A percentile compares a stretch with the other conserved stretches of the same genome.
phyloP scores from a whole-genome alignment of 2,888 invertebrate genomes.

The Rotaria magnacalcarata region DNA sequence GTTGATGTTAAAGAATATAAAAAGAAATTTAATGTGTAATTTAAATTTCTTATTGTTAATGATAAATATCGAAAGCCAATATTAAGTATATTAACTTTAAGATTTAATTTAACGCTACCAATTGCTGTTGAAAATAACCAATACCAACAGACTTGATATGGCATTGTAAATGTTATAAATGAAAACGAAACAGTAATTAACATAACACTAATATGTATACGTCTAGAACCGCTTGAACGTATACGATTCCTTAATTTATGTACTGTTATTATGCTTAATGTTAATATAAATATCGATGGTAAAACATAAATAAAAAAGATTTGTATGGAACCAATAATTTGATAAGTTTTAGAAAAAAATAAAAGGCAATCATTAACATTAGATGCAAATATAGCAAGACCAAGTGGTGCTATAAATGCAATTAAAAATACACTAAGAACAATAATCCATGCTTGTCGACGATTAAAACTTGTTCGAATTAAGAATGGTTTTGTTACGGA shows the following conservation, averaged over 20 bases:
- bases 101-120: background rate
- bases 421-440: conserved; percentile 8
- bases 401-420: conserved; percentile 20
- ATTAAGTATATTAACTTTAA: conserved; percentile 23
- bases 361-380: background rate
- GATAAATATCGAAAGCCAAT: conserved; percentile 36
- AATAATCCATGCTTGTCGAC: conserved; percentile 32
- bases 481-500: conserved; percentile 23
- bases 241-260: conserved; percentile 16
- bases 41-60: conserved; percentile 28
- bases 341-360: conserved; percentile 10
- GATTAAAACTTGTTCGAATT: conserved; percentile 34
- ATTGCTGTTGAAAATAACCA: conserved; percentile 11
- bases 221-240: background rate
- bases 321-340: conserved; percentile 25
- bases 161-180: conserved; percentile 36
- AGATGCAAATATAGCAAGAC: background rate
- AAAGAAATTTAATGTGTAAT: conserved; percentile 28
- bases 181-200: conserved; percentile 31
- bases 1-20: conserved; percentile 7
- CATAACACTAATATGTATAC: conserved; percentile 26
- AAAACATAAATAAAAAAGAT: conserved; percentile 34
- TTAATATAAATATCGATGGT: conserved; percentile 29
- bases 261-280: conserved; percentile 14
- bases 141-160: conserved; percentile 26